Evolutionary conservation across 2,797 vertebrate species (phyloP).

Genomic region (Peromyscus attwateri): DNA sequence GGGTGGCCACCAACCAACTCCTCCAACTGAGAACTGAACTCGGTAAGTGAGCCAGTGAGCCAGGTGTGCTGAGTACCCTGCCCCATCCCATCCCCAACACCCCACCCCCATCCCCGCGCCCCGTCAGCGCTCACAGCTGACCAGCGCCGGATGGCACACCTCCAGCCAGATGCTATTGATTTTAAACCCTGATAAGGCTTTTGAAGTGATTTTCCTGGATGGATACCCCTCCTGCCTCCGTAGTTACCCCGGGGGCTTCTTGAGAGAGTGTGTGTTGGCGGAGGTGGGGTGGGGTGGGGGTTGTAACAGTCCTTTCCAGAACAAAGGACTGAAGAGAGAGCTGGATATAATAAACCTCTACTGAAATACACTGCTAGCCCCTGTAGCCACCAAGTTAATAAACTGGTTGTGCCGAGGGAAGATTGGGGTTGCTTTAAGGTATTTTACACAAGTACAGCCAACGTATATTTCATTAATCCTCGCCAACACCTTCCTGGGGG

Average conservation of each 20-base stretch:
- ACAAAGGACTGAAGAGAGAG: not conserved
- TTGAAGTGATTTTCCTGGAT: not conserved
- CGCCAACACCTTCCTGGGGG: not conserved
- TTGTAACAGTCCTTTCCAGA: not conserved
- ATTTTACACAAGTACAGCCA: not conserved
- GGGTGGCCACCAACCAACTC: not conserved
- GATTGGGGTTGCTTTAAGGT: not conserved
- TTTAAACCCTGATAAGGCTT: slow-evolving; percentile 10
- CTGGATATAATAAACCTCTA: not conserved
- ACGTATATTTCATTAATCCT: not conserved
- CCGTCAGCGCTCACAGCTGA: not conserved
- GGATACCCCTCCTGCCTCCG: not conserved
- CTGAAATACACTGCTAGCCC: not conserved
- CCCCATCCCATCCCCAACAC: not conserved
- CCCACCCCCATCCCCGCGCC: too few species aligned
- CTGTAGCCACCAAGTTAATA: not conserved
- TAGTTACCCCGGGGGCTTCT: not conserved
- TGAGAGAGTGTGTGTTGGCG: not conserved
- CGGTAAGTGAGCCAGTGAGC: not conserved
- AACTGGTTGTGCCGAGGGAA: not conserved
- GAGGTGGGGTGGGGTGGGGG: not conserved
- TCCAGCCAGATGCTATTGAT: not conserved
- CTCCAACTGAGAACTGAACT: not conserved
- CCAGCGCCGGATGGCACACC: not conserved
- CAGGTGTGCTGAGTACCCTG: not conserved